Evolutionary conservation across 2,888 invertebrate genomes (phyloP), one percentile per base, ranked within the genome.

Genomic region (Agapostemon virescens): DNA sequence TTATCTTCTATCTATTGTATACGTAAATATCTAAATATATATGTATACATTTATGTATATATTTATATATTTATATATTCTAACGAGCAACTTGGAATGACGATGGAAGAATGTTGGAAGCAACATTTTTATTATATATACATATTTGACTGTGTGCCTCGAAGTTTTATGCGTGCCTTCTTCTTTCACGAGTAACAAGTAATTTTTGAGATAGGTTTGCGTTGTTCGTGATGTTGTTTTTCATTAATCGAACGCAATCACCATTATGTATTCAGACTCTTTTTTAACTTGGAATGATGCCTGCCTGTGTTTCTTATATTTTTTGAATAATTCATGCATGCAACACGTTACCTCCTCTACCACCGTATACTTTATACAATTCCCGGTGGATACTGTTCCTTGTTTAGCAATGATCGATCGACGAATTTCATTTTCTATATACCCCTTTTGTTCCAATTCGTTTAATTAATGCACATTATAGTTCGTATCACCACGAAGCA

Each of bases 11-110:
- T 23, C n/a, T 13, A 63, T 49, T 45, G 11, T 33, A 23, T 64
- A 23, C 23, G 26, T 17, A 40, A 15, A 13, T 64, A 61, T 20
- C 1, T 52, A 23, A 13, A 23, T 52, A 2, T 1, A 13, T 52
- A 52, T 52, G 1, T 9, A 36, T 38, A 63, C 5, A 33, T 17
- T 30, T 40, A 26, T 30, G 23, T 23, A 40, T 7, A 52, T 52
- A 23, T 11, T 9, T 13, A 17, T 33, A 61, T 20, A 55, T 45
- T 58, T 67, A 69, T 70, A 33, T 11, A 67, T 74, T 55, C 15
- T 61, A 61, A 79, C 78, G 72, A 87, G 81, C 85, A 84, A 87
- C 87, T 87, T 87, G 87, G 86, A 87, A 87, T 87, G 87, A 87
- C 87, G 87, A 87, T 87, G 87, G 85, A 84, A 86, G 87, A 86